Evolutionary conservation across 2,888 invertebrate genomes (phyloP).

Genomic region (Ectemnius cavifrons): DNA sequence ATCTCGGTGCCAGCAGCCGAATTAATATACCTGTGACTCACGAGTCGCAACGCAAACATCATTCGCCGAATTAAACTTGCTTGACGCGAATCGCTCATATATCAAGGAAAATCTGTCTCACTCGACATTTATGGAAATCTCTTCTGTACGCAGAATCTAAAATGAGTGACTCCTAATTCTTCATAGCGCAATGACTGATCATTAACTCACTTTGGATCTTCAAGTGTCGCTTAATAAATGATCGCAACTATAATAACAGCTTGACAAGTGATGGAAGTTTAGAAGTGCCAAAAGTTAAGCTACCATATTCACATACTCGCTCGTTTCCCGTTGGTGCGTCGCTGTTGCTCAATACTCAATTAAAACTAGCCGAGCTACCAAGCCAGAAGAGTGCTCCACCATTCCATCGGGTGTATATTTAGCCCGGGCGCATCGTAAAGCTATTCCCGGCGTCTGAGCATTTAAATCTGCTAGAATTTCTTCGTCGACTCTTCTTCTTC

Average conservation of each 20-base stretch:
- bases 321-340: not conserved
- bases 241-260: not conserved
- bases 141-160: not conserved
- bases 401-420: conserved; percentile 14
- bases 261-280: not conserved
- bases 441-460: too few relatives aligned
- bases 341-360: conserved; percentile 5
- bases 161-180: too few relatives aligned
- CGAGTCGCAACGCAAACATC: conserved; percentile 37
- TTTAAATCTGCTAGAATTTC: too few relatives aligned
- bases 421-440: conserved; percentile 3
- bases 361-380: not conserved
- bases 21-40: conserved; percentile 45
- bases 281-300: not conserved
- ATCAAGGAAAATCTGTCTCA: conserved; percentile 24
- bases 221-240: not conserved
- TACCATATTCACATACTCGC: not conserved
- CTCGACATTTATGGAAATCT: conserved; percentile 18
- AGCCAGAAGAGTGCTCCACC: too few relatives aligned
- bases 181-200: too few relatives aligned
- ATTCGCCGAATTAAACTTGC: conserved; percentile 33
- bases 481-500: too few relatives aligned
- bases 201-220: not conserved
- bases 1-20: not conserved
- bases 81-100: conserved; percentile 29